phyloP scores from a whole-genome alignment of 2,888 invertebrate species.

The Parnassius mnemosyne region DNA sequence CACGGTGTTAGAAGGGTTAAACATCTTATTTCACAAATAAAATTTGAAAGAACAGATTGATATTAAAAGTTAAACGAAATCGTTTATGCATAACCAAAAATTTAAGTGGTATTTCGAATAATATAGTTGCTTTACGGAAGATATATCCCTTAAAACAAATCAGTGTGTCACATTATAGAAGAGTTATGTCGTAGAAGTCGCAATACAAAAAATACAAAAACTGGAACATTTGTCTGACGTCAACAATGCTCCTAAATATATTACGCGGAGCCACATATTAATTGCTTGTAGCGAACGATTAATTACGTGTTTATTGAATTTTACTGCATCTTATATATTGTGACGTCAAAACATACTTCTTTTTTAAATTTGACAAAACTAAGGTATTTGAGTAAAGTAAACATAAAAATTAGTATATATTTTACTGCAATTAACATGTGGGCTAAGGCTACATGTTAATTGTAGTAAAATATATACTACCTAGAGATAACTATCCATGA shows the following conservation, averaged over 20 bases:
- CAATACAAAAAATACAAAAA: conserved; percentile 39
- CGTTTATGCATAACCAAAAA: not conserved
- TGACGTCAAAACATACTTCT: conserved; percentile 36
- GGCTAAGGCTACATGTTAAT: no score
- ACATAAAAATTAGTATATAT: not conserved
- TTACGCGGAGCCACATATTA: conserved; percentile 52
- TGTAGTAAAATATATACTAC: no score
- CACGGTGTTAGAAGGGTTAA: no score
- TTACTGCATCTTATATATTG: conserved; percentile 38
- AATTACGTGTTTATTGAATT: conserved; percentile 52
- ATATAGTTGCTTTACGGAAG: conserved; percentile 20
- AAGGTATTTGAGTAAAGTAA: conserved; percentile 10
- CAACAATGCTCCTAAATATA: conserved; percentile 59
- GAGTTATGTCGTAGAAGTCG: conserved; percentile 46
- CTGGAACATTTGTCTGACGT: conserved; percentile 55
- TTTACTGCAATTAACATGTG: no score
- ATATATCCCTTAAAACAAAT: conserved; percentile 48
- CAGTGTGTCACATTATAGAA: conserved; percentile 58
- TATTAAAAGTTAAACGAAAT: no score
- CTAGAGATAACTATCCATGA: no score
- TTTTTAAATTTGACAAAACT: conserved; percentile 28
- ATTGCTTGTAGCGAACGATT: conserved; percentile 59
- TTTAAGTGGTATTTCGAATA: conserved; percentile 13
- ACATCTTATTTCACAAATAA: no score
- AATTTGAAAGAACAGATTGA: no score